Percentiles rank a stretch among this genome's conserved stretches.
Conservation (phyloP, 2,888 invertebrate species). For the Epicampocera succincta region DNA sequence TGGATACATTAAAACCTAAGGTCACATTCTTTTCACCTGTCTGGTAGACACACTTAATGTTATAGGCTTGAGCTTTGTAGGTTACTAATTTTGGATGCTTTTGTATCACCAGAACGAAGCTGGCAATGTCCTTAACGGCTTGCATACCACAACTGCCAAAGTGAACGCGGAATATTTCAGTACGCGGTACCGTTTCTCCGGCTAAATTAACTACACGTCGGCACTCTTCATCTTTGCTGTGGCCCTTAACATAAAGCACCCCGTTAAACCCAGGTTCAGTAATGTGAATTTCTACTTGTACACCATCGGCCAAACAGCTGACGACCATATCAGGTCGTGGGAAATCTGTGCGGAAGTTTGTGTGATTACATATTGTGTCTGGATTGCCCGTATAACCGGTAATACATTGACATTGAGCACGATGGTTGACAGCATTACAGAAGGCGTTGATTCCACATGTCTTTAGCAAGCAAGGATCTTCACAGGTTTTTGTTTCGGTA, state of each 20-base stretch:
- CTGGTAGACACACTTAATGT: slow-evolving; percentile 97
- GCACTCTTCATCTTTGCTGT: slow-evolving; percentile 95
- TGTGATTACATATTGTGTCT: slow-evolving; percentile 86
- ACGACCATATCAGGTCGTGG: slow-evolving; percentile 93
- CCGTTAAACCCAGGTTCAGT: slow-evolving; percentile 90
- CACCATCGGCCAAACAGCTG: slow-evolving; percentile 94
- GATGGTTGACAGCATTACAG: slow-evolving; percentile 90
- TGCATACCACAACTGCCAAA: slow-evolving; percentile 96
- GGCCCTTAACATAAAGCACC: slow-evolving; percentile 95
- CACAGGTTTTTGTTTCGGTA: slow-evolving; percentile 86
- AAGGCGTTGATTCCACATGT: slow-evolving; percentile 88
- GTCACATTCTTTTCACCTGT: slow-evolving; percentile 96
- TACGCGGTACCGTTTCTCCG: slow-evolving; percentile 85
- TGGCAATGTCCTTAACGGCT: slow-evolving; percentile 94
- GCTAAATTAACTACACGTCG: slow-evolving; percentile 90
- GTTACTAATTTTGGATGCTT: slow-evolving; percentile 98
- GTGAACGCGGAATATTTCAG: slow-evolving; percentile 92
- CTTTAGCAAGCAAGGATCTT: slow-evolving; percentile 89
- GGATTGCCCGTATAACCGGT: slow-evolving; percentile 90
- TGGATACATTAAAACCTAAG: slow-evolving; percentile 96
- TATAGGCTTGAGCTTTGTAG: slow-evolving; percentile 96
- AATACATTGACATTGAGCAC: slow-evolving; percentile 89
- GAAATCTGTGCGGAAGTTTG: slow-evolving; percentile 88
- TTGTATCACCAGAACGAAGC: slow-evolving; percentile 96
- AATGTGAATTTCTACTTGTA: slow-evolving; percentile 91